Evolutionary conservation across 2,888 invertebrate species (phyloP).

Genomic region (Heteromyza rotundicornis): DNA sequence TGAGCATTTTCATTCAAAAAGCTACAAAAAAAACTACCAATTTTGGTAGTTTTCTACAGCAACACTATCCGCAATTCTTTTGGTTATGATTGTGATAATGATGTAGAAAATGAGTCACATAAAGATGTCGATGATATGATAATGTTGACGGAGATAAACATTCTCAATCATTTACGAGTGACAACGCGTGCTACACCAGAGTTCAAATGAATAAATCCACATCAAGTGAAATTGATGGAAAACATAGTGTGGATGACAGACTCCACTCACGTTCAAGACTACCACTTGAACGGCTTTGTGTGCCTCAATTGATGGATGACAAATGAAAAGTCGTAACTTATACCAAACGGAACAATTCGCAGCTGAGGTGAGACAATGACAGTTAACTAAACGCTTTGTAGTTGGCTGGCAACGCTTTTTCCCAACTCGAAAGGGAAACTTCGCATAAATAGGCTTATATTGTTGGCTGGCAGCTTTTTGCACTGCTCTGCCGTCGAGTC

Average conservation of each 20-base stretch:
- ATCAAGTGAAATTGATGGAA: slow-evolving; percentile 16
- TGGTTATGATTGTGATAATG: slow-evolving; percentile 5
- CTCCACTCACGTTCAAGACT: background rate
- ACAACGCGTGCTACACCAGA: slow-evolving; percentile 3
- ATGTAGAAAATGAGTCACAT: slow-evolving; percentile 5
- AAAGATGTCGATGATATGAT: background rate
- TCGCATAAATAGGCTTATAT: background rate
- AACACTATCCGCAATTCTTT: background rate
- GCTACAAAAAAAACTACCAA: too few relatives aligned
- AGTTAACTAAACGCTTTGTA: background rate
- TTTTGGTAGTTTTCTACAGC: too few relatives aligned
- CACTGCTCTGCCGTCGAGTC: background rate
- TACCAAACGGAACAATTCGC: slow-evolving; percentile 6
- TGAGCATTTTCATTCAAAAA: too few relatives aligned
- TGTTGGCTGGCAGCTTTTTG: background rate
- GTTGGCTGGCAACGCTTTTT: background rate
- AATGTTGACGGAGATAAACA: slow-evolving; percentile 19
- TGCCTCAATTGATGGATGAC: slow-evolving; percentile 15
- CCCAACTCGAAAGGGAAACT: background rate
- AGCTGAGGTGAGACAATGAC: background rate
- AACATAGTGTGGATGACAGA: background rate
- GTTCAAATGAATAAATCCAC: slow-evolving; percentile 16
- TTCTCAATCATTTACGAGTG: slow-evolving; percentile 21
- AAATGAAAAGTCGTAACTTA: slow-evolving; percentile 13
- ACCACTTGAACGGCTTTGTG: background rate